Percentiles rank a stretch among this genome's conserved stretches.
phyloP scores from a whole-genome alignment of 2,888 invertebrate genomes.

The Apantesis nais region DNA sequence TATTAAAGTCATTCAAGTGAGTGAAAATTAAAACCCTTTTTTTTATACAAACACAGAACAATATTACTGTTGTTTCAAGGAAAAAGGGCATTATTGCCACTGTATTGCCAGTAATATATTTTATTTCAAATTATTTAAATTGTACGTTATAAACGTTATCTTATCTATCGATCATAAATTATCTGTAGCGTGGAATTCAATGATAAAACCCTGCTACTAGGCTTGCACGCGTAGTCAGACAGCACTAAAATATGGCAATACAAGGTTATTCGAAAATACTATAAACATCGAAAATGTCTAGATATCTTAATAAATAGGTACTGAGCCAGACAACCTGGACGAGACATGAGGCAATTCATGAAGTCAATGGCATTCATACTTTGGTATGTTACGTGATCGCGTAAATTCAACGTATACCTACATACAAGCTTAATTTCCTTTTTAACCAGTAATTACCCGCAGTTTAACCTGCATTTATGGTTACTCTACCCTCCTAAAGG shows the following conservation, averaged over 20 bases:
- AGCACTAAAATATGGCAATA: no score
- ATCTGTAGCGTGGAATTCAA: background rate
- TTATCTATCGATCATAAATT: background rate
- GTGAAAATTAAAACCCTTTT: background rate
- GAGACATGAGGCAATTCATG: background rate
- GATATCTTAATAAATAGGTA: no score
- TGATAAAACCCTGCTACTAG: background rate
- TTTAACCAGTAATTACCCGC: no score
- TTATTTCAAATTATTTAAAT: background rate
- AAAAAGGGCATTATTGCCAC: background rate
- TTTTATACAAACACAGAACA: background rate
- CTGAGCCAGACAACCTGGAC: no score
- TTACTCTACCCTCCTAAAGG: no score
- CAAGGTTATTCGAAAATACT: background rate
- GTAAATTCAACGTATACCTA: background rate
- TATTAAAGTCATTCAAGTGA: background rate
- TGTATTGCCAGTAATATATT: background rate
- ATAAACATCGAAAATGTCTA: background rate
- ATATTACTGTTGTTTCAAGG: background rate
- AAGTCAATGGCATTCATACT: no score
- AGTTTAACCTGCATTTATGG: no score
- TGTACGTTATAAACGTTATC: background rate
- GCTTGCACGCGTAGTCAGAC: background rate
- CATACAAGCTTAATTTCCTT: no score
- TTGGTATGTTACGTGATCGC: background rate